Percentiles rank a stretch among this genome's conserved stretches.
These are phyloP conservation scores for Drosophila sulfurigaster DNA, from an alignment of 1,140 invertebrate genomes.

Conservation along the genomic window DNA sequence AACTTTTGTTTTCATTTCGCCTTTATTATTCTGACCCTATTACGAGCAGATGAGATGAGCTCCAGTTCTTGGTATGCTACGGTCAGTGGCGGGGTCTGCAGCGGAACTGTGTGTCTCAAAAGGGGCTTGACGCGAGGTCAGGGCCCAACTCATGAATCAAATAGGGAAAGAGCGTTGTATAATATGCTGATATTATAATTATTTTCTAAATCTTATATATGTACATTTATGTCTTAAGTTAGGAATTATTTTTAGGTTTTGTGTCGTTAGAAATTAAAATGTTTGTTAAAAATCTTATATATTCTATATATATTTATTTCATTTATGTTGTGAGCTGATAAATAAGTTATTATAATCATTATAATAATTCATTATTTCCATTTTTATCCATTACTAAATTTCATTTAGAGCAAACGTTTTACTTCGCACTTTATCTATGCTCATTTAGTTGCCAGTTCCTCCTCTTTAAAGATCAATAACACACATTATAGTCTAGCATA, in stretches of 20 bases:
- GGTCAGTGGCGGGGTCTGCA: conserved; percentile 7
- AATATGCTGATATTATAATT: not conserved
- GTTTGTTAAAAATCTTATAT: too few relatives aligned
- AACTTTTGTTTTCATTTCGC: conserved; percentile 50
- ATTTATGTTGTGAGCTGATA: too few relatives aligned
- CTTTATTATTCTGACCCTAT: conserved; percentile 59
- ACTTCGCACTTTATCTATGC: not conserved
- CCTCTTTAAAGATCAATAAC: not conserved
- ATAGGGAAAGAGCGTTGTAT: not conserved
- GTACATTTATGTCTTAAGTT: too few relatives aligned
- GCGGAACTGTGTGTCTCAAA: not conserved
- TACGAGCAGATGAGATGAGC: conserved; percentile 11
- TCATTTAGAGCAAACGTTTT: not conserved
- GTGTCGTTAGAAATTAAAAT: too few relatives aligned
- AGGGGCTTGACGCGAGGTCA: conserved; percentile 2
- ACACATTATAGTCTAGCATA: not conserved
- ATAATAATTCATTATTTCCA: too few relatives aligned
- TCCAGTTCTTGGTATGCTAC: conserved; percentile 5
- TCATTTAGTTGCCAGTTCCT: not conserved
- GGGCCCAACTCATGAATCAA: not conserved
- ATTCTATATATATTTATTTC: too few relatives aligned
- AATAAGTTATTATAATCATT: too few relatives aligned
- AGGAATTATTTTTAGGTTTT: too few relatives aligned
- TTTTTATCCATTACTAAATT: too few relatives aligned
- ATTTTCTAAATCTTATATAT: not conserved